phyloP scores from a whole-genome alignment of 35 echinoderm and acorn worm genomes.

The Hemicentrotus pulcherrimus region DNA sequence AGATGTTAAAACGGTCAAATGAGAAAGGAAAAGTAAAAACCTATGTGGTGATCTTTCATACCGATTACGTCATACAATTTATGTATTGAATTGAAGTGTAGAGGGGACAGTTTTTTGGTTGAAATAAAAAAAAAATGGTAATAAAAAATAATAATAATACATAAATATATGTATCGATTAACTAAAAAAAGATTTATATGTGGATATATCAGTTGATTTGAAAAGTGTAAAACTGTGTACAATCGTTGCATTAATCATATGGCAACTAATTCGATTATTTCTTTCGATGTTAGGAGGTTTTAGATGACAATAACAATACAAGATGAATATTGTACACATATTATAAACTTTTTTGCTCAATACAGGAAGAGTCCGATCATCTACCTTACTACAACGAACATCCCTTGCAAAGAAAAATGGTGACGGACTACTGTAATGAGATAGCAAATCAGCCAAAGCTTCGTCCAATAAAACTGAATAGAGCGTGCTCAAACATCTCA shows the following conservation, averaged over 20 bases:
- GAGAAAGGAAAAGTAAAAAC: not conserved
- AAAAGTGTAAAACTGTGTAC: not conserved
- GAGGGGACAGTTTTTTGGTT: too few relatives aligned
- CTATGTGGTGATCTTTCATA: not conserved
- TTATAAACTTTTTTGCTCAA: not conserved
- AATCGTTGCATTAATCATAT: not conserved
- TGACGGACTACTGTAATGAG: not conserved
- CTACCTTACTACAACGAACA: not conserved
- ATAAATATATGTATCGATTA: not conserved
- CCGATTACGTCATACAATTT: not conserved
- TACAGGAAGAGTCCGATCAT: not conserved
- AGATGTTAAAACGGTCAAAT: too few relatives aligned
- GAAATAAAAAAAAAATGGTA: too few relatives aligned
- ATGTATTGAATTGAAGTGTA: not conserved
- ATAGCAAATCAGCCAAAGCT: not conserved
- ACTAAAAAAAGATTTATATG: not conserved
- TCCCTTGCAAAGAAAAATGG: not conserved
- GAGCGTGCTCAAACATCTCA: not conserved
- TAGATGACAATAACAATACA: not conserved
- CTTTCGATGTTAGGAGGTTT: not conserved
- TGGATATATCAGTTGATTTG: not conserved
- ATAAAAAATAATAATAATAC: too few relatives aligned
- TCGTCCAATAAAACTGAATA: not conserved
- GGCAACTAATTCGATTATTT: not conserved
- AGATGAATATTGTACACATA: too few relatives aligned